Base-by-base conservation (phyloP, 2,797 vertebrate genomes). In the Lycodopsis pacificus region DNA sequence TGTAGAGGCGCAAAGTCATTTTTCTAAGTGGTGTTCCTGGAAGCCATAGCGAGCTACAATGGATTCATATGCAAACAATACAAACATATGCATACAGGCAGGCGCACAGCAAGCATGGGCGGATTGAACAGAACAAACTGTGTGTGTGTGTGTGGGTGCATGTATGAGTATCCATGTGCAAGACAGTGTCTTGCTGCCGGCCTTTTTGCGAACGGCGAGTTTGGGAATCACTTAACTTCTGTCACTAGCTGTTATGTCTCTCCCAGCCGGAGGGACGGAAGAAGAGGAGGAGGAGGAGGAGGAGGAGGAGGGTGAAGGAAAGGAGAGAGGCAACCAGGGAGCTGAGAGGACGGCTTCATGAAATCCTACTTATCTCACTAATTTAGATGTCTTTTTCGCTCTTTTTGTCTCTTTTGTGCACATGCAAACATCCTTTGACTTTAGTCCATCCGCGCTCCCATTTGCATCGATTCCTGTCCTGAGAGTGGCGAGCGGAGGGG, bases 211-310 rank as follows among this genome's bases (percentile, higher is more conserved):
- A 89, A 86, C 79, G 68, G 86, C 65, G 20, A 83, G 87, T 92
- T 93, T 94, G 87, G 85, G 90, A 94, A 93, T 95, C 93, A 93
- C 93, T 95, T 95, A 94, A 93, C 93, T 93, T 93, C 91, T 95
- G 95, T 95, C 95, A 94, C 91, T 91, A 88, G 86, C 86, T 91
- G 93, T 95, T 94, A 94, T 84, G 85, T 95, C 92, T 91, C 73
- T 81, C 71, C 69, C 64, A 79, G 89, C 89, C 77, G 7, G 89
- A 83, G 85, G 91, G 85, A 87, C 68, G 32, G 76, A 73, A 32
- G 48, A 79, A 68, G 48, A 76, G 84, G 63, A 30, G 32, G 77
- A 79, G 73, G 53, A 54, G n/a, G n/a, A n/a, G 19, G n/a, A 22
- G 12, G 71, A 85, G 71, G 83, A 19, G 8, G 72, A 80, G 65